Evolutionary conservation across 2,797 vertebrate species (phyloP).

Genomic region (Onychomys leucogaster): DNA sequence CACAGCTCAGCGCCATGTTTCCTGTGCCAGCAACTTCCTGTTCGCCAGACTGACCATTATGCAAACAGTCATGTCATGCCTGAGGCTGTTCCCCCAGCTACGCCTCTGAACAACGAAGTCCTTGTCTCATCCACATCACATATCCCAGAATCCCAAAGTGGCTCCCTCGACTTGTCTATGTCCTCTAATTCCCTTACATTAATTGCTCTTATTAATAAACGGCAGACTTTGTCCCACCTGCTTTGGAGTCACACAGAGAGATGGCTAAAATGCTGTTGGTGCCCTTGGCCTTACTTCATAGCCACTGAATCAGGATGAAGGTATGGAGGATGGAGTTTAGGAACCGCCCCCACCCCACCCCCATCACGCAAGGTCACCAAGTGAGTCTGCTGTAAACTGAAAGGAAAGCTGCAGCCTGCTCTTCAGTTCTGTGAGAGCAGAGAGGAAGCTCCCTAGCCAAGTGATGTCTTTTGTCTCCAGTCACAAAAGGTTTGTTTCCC

Average conservation of each 20-base stretch:
- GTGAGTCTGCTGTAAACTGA: background rate
- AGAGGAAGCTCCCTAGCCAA: conserved; percentile 36
- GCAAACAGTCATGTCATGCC: background rate
- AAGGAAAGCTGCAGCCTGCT: background rate
- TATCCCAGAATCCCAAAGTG: background rate
- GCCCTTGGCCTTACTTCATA: background rate
- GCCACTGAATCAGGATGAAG: background rate
- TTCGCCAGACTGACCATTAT: background rate
- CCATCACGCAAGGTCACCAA: background rate
- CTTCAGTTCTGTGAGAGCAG: background rate
- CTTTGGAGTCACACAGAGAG: background rate
- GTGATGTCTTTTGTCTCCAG: conserved; percentile 9
- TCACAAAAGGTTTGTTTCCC: conserved; percentile 46
- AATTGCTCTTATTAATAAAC: background rate
- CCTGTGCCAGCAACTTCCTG: background rate
- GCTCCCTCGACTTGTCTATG: background rate
- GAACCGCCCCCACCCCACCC: too few relatives aligned
- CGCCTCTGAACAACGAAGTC: background rate
- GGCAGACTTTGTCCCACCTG: background rate
- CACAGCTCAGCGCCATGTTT: background rate
- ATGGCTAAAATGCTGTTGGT: background rate
- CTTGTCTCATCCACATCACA: background rate
- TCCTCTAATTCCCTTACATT: background rate
- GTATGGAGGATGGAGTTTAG: rapidly evolving
- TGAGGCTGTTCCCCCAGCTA: background rate